These are phyloP conservation scores for Metellina segmentata DNA, from an alignment of 2,888 invertebrate genomes.

Conservation along the genomic window DNA sequence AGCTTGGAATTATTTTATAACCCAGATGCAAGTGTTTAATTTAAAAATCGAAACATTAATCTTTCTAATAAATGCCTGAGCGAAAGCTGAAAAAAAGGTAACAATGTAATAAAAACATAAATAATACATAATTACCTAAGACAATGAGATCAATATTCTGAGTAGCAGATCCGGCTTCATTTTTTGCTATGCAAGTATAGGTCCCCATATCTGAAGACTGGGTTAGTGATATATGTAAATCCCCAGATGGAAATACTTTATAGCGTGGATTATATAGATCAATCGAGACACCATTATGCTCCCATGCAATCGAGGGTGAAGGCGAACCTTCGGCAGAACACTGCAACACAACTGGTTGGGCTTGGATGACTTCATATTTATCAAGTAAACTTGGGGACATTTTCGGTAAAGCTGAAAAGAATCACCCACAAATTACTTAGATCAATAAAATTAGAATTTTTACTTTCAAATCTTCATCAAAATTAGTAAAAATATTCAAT, in stretches of 20 bases:
- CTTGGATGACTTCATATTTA: conserved; percentile 78
- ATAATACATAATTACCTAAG: conserved; percentile 68
- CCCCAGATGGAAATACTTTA: conserved; percentile 61
- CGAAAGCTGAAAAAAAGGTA: no score
- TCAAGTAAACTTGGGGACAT: conserved; percentile 37
- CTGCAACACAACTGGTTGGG: conserved; percentile 81
- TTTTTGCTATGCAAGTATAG: conserved; percentile 84
- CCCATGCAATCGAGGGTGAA: conserved; percentile 66
- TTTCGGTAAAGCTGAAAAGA: conserved; percentile 55
- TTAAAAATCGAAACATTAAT: no score
- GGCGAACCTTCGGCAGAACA: conserved; percentile 82
- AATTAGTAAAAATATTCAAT: no score
- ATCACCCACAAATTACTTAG: background rate
- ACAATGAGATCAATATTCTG: conserved; percentile 77
- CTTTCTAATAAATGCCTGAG: no score
- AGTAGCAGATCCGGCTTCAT: conserved; percentile 83
- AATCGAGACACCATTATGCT: conserved; percentile 60
- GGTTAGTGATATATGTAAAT: conserved; percentile 71
- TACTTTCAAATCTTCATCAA: background rate
- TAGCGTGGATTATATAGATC: conserved; percentile 66
- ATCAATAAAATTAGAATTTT: background rate
- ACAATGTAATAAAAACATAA: no score
- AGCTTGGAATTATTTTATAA: no score
- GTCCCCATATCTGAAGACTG: conserved; percentile 81
- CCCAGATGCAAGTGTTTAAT: no score